Percentiles rank a stretch among this genome's conserved stretches.
Evolutionary conservation across 2,797 vertebrate genomes (phyloP).

Genomic region (Adelosebastes latens): DNA sequence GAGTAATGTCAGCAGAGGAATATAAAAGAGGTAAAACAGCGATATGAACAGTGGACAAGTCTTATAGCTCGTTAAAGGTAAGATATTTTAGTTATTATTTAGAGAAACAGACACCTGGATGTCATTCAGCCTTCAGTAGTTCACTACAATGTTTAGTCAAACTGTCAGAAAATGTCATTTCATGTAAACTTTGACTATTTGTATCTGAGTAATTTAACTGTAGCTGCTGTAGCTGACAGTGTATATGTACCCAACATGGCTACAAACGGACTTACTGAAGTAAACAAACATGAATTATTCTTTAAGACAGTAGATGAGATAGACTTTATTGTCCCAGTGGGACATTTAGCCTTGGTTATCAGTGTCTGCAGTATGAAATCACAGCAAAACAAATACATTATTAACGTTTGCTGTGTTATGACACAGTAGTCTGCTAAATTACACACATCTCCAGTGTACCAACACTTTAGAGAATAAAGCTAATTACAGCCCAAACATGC

Average conservation of each 20-base stretch:
- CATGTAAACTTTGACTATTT: background rate
- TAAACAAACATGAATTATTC: background rate
- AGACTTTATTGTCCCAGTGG: too few relatives aligned
- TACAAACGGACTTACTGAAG: background rate
- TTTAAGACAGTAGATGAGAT: too few relatives aligned
- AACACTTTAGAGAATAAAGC: background rate
- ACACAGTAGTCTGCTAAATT: background rate
- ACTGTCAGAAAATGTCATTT: background rate
- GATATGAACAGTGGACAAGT: background rate
- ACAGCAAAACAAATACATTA: too few relatives aligned
- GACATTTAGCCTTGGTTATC: too few relatives aligned
- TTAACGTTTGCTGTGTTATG: background rate
- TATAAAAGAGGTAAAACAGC: background rate
- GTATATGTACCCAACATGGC: background rate
- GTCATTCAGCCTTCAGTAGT: background rate
- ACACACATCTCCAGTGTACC: background rate
- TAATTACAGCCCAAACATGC: too few relatives aligned
- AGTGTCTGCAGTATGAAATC: too few relatives aligned
- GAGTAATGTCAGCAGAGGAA: background rate
- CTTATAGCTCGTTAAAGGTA: slow-evolving; percentile 32
- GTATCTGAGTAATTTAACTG: background rate
- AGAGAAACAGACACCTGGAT: background rate
- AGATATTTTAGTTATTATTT: background rate
- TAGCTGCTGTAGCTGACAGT: background rate
- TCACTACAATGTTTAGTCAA: background rate